Evolutionary conservation across 2,797 vertebrate species (phyloP).

Genomic region (Garrulus glandarius): DNA sequence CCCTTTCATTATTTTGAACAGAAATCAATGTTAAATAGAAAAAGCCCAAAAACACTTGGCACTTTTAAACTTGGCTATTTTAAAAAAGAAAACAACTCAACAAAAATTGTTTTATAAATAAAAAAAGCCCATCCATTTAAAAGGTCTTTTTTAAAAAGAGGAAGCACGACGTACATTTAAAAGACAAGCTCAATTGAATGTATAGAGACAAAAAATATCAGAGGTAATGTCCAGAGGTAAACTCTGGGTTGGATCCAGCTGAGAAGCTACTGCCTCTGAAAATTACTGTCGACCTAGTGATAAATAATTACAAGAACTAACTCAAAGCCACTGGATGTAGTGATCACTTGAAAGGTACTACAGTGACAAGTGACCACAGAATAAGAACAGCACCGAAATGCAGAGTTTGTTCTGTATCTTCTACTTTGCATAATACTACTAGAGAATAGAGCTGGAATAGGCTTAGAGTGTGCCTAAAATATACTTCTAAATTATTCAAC

Average conservation of each 20-base stretch:
- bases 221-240: slow-evolving; percentile 13
- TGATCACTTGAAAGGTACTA: slow-evolving; percentile 6
- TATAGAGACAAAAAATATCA: background rate
- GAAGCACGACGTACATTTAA: background rate
- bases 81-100: background rate
- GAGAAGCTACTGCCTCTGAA: background rate
- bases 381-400: slow-evolving; percentile 37
- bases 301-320: background rate
- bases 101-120: background rate
- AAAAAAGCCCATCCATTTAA: background rate
- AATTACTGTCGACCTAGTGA: background rate
- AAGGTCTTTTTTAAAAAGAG: background rate
- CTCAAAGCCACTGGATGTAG: background rate
- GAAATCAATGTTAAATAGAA: background rate
- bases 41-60: background rate
- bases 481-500: background rate
- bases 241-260: background rate
- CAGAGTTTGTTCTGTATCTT: slow-evolving; percentile 29
- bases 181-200: background rate
- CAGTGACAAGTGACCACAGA: slow-evolving; percentile 2
- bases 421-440: slow-evolving; percentile 21
- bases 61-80: background rate
- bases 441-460: background rate
- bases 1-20: background rate
- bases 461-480: background rate